Evolutionary conservation across 1,140 invertebrate species (phyloP).

Genomic region (Hypothenemus hampei): DNA sequence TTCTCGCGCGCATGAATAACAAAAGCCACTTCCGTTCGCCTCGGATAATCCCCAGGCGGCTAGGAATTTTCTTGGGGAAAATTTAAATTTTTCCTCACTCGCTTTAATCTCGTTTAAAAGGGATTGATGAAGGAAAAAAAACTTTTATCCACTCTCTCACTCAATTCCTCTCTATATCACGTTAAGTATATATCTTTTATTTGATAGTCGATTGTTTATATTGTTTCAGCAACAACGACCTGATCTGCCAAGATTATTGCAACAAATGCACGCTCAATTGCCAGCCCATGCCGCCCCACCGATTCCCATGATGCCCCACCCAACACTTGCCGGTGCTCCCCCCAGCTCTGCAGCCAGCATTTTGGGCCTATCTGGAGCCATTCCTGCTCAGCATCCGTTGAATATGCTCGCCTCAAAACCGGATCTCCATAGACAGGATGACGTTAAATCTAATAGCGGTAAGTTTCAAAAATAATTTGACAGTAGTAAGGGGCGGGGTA

Average conservation of each 20-base stretch:
- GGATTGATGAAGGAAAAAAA: too few relatives aligned
- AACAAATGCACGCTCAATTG: slow-evolving; percentile 90
- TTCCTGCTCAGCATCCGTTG: slow-evolving; percentile 62
- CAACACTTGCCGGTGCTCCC: slow-evolving; percentile 61
- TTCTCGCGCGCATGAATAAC: too few relatives aligned
- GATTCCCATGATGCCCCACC: slow-evolving; percentile 69
- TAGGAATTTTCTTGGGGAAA: too few relatives aligned
- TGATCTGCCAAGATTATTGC: slow-evolving; percentile 68
- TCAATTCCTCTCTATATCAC: too few relatives aligned
- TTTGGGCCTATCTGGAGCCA: slow-evolving; percentile 51
- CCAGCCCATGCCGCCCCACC: slow-evolving; percentile 70
- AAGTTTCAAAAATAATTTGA: slow-evolving; percentile 36
- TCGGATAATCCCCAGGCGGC: too few relatives aligned
- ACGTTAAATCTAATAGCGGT: slow-evolving; percentile 65
- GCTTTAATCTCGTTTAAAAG: too few relatives aligned
- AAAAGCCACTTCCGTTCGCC: too few relatives aligned
- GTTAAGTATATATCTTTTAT: too few relatives aligned
- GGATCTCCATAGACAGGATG: slow-evolving; percentile 63
- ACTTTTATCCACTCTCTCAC: too few relatives aligned
- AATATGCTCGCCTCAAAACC: slow-evolving; percentile 64
- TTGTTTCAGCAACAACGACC: slow-evolving; percentile 69
- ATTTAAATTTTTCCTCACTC: too few relatives aligned
- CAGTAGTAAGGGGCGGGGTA: not conserved
- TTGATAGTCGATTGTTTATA: not conserved
- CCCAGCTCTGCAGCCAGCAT: slow-evolving; percentile 54